Base-by-base conservation (phyloP, 2,797 vertebrate species). In the Leptodactylus fallax region DNA sequence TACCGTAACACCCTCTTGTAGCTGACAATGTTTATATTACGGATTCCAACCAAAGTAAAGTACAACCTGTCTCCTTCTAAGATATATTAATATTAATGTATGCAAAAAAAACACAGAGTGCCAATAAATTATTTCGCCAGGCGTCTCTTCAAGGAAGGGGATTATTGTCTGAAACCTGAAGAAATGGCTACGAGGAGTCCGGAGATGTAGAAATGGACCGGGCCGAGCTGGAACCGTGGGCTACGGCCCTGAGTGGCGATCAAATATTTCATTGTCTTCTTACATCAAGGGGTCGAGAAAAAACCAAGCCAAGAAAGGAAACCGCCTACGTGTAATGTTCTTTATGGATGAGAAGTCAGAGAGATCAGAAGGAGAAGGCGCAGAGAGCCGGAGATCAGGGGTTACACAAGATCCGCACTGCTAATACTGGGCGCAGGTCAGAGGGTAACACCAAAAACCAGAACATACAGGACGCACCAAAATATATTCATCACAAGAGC, bases 11-110 rank as follows among this genome's bases (percentile, higher is more conserved):
- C 56, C 83, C 72, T 60, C 83, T 77, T 63, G 45, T 83, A 71
- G 60, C 55, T 65, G 17, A 25, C 85, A 58, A 45, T 86, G 85
- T 86, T 86, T 71, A 86, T 86, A 80, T 80, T 80, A 71, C 63
- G 58, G 85, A 86, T 86, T 86, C 85, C 77, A 58, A 79, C 61
- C 58, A 80, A 79, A 86, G 85, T 65, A 86, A 86, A 86, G 85
- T 71, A 86, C 85, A 86, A 80, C 61, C 85, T 86, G 77, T 80
- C 85, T 80, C 67, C 82, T 76, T 84, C 55, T 84, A 84, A 84
- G 47, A 71, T 56, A 45, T 80, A 80, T 69, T 71, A 80, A 86
- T 79, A 86, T 86, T 79, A 86, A 86, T 80, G 77, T 71, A 58
- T 86, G 71, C 77, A 58, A 80, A 6, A 25, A 79, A 27, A 71